phyloP scores from a whole-genome alignment of 2,797 vertebrate genomes.

The Rhinoraja longicauda region DNA sequence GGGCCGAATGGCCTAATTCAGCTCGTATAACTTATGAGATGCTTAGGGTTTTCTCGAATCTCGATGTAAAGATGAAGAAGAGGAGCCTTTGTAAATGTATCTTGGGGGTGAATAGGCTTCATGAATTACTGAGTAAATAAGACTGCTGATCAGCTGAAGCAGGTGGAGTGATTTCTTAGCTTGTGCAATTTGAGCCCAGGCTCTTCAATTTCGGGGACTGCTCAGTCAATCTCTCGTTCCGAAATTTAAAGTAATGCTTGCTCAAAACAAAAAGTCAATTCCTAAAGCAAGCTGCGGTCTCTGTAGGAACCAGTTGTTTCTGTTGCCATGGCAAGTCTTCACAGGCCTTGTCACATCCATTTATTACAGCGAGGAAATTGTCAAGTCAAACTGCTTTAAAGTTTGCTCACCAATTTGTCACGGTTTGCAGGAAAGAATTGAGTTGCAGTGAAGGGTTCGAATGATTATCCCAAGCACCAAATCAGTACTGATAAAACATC shows the following conservation, averaged over 20 bases:
- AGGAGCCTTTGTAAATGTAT: too few species aligned
- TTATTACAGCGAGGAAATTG: conserved; percentile 26
- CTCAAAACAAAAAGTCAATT: conserved; percentile 25
- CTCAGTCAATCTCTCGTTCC: conserved; percentile 6
- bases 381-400: conserved; percentile 35
- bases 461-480: conserved; percentile 7
- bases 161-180: neutral
- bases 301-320: conserved; percentile 8
- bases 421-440: neutral
- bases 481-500: neutral
- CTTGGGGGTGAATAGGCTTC: neutral
- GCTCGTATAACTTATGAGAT: too few species aligned
- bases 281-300: neutral
- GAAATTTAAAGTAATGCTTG: conserved; percentile 29
- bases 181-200: neutral
- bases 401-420: conserved; percentile 31
- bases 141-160: neutral
- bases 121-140: neutral
- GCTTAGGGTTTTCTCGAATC: neutral
- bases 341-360: conserved; percentile 34
- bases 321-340: conserved; percentile 25
- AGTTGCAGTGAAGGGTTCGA: neutral
- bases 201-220: conserved; percentile 3
- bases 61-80: neutral
- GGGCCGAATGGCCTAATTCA: too few species aligned